A percentile compares a stretch with the other conserved stretches of the same genome.
phyloP scores from a whole-genome alignment of 2,888 invertebrate genomes.

The Drosophila subquinaria region DNA sequence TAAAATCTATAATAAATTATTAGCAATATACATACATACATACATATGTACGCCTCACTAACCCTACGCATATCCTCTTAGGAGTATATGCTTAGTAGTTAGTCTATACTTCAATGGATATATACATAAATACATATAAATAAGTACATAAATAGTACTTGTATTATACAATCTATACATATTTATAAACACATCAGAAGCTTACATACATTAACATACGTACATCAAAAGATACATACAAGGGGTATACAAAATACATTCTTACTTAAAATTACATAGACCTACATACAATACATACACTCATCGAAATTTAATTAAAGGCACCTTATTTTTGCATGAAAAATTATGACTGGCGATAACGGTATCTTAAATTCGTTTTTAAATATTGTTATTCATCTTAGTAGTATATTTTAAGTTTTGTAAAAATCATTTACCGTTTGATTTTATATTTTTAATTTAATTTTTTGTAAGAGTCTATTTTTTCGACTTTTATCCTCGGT shows the following conservation, averaged over 20 bases:
- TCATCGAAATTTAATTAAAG: too few relatives aligned
- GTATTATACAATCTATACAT: conserved; percentile 49
- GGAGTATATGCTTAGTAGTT: conserved; percentile 32
- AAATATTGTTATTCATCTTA: too few relatives aligned
- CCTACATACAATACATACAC: conserved; percentile 47
- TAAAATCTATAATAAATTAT: conserved; percentile 41
- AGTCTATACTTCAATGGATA: conserved; percentile 37
- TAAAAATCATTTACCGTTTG: too few relatives aligned
- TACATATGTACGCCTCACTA: conserved; percentile 40
- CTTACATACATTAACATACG: conserved; percentile 8
- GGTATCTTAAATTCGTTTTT: too few relatives aligned
- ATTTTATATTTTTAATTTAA: too few relatives aligned
- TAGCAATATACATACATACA: too few relatives aligned
- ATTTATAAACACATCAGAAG: conserved; percentile 37
- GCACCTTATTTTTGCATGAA: too few relatives aligned
- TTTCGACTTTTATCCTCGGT: too few relatives aligned
- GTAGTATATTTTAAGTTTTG: too few relatives aligned
- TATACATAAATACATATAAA: conserved; percentile 29
- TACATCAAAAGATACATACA: conserved; percentile 29
- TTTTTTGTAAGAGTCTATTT: too few relatives aligned
- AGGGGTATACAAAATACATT: conserved; percentile 42
- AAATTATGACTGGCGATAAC: too few relatives aligned
- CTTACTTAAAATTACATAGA: conserved; percentile 34
- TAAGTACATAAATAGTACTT: conserved; percentile 33
- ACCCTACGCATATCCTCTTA: conserved; percentile 13